These are phyloP conservation scores for Automeris io DNA, from an alignment of 2,888 invertebrate species.

Conservation along the genomic window DNA sequence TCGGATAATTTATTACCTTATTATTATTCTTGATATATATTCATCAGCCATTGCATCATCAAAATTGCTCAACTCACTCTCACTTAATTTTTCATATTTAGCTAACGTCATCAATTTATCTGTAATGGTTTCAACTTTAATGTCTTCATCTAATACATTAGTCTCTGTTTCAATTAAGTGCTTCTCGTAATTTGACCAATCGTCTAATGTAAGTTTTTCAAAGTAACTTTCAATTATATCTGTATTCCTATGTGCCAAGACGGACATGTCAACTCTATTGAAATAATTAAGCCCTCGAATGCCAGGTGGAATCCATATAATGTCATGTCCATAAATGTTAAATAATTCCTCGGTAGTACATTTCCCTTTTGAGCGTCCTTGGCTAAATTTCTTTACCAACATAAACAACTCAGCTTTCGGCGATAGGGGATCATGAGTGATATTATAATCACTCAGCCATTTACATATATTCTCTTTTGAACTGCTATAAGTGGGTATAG, in stretches of 20 bases:
- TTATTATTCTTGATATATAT: conserved; percentile 6
- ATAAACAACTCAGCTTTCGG: conserved; percentile 19
- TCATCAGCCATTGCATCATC: not conserved
- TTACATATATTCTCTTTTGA: conserved; percentile 14
- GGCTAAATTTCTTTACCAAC: conserved; percentile 14
- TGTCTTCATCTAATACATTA: not conserved
- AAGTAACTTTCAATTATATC: too few relatives aligned
- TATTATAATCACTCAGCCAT: conserved; percentile 14
- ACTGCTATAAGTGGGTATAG: conserved; percentile 12
- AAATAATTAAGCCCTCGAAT: conserved; percentile 2
- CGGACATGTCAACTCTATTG: not conserved
- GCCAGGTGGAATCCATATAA: conserved; percentile 5
- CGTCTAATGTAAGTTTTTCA: not conserved
- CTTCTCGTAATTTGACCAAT: not conserved
- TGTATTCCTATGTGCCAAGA: too few relatives aligned
- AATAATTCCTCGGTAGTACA: conserved; percentile 8
- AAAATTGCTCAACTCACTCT: not conserved
- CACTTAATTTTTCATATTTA: conserved; percentile 1
- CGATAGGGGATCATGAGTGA: conserved; percentile 11
- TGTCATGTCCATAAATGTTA: conserved; percentile 12
- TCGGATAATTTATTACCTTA: too few relatives aligned
- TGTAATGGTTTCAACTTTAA: not conserved
- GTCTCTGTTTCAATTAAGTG: not conserved
- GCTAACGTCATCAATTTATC: conserved; percentile 7
- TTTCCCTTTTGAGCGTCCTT: not conserved